These are phyloP conservation scores for Trogon surrucura DNA, from an alignment of 2,113 vertebrate genomes.

Conservation along the genomic window DNA sequence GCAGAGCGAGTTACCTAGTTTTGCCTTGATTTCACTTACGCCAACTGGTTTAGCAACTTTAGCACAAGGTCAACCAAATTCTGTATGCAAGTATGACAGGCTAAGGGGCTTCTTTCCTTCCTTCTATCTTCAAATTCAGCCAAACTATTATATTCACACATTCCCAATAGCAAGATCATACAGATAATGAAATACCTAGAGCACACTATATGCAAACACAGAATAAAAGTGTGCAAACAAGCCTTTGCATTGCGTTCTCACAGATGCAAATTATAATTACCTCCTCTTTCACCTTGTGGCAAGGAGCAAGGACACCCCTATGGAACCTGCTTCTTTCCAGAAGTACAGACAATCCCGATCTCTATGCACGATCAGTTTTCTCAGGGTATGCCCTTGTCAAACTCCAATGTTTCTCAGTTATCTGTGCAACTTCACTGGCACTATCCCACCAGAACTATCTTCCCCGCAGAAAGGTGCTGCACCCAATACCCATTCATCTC, in stretches of 20 bases:
- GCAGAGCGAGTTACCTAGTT: not conserved
- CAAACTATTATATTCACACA: rapidly evolving
- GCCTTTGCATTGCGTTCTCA: not conserved
- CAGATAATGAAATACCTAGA: not conserved
- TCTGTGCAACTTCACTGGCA: not conserved
- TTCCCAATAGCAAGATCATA: not conserved
- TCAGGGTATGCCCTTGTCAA: not conserved
- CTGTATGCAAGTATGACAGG: not conserved
- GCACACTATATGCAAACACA: not conserved
- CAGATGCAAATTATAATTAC: not conserved
- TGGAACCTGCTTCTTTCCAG: not conserved
- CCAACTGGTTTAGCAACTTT: not conserved
- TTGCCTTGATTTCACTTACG: not conserved
- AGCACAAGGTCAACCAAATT: not conserved
- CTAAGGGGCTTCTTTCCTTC: not conserved
- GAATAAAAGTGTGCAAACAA: not conserved
- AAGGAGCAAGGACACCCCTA: not conserved
- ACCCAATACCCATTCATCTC: slow-evolving; percentile 54
- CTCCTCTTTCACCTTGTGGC: not conserved
- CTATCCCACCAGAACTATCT: not conserved
- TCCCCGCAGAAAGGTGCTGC: slow-evolving; percentile 31
- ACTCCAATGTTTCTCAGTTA: not conserved
- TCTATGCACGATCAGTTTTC: not conserved
- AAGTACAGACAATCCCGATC: not conserved
- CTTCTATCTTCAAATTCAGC: not conserved